Conservation (phyloP, 2,113 vertebrate genomes). For the Gila orcuttii region DNA sequence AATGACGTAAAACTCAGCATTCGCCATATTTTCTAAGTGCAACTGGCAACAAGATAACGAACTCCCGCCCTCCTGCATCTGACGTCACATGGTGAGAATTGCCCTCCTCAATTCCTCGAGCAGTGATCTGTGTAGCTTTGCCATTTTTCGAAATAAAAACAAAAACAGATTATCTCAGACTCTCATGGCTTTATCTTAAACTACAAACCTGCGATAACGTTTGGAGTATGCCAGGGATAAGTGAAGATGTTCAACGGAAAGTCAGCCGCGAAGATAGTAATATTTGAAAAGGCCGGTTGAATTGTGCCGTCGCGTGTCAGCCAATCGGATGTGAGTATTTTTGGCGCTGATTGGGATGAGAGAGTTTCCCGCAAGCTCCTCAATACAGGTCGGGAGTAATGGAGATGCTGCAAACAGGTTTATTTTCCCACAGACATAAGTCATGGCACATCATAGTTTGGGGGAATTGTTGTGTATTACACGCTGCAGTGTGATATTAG, state of each 20-base stretch:
- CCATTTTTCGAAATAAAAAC: constrained; percentile 43
- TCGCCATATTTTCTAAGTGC: no score
- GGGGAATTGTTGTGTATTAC: neutral
- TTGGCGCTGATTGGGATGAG: constrained; percentile 89
- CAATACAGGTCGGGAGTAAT: constrained; percentile 68
- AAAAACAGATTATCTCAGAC: constrained; percentile 26
- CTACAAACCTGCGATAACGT: neutral
- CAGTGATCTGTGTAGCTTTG: constrained; percentile 27
- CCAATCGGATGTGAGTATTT: constrained; percentile 91
- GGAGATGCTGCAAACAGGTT: constrained; percentile 65
- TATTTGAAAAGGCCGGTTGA: constrained; percentile 87
- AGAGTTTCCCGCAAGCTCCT: constrained; percentile 79
- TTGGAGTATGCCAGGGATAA: neutral
- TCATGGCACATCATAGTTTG: neutral
- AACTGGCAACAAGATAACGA: constrained; percentile 56
- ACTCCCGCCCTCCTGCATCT: constrained; percentile 36
- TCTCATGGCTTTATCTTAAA: neutral
- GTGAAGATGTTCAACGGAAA: constrained; percentile 10
- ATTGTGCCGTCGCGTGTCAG: constrained; percentile 70
- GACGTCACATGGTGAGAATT: constrained; percentile 53
- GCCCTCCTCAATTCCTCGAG: constrained; percentile 52
- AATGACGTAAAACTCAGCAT: neutral
- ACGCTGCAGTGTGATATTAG: neutral
- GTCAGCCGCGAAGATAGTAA: constrained; percentile 40
- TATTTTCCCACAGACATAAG: constrained; percentile 50